A percentile compares a stretch with the other conserved stretches of the same genome.
These are phyloP conservation scores for Drosophila greeni DNA, from an alignment of 2,888 invertebrate species.

Conservation along the genomic window DNA sequence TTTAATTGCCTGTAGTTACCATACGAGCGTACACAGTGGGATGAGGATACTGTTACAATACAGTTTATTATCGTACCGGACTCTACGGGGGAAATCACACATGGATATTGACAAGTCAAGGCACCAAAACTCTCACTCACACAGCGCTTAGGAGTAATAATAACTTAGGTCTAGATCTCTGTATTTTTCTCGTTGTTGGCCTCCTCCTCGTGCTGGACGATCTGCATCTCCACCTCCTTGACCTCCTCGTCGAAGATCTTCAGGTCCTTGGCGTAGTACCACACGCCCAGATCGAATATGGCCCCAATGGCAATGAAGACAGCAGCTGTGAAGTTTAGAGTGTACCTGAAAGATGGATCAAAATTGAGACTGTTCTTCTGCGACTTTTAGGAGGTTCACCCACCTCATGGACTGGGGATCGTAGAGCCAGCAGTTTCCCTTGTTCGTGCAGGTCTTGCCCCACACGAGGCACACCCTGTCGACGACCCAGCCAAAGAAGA, in stretches of 20 bases:
- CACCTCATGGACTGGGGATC: conserved; percentile 82
- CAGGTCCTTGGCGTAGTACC: conserved; percentile 85
- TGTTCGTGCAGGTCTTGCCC: conserved; percentile 85
- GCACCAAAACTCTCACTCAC: conserved; percentile 59
- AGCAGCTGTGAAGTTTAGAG: conserved; percentile 84
- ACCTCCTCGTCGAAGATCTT: conserved; percentile 84
- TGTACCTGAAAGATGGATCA: conserved; percentile 78
- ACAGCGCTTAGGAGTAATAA: conserved; percentile 43
- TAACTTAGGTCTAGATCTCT: conserved; percentile 72
- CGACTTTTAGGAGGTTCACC: background rate
- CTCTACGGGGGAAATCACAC: conserved; percentile 32
- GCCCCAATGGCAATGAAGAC: conserved; percentile 83
- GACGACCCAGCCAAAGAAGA: conserved; percentile 86
- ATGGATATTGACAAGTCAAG: conserved; percentile 40
- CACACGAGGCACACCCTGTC: conserved; percentile 84
- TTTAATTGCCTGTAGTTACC: conserved; percentile 29
- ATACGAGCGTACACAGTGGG: conserved; percentile 17
- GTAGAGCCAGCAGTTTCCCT: conserved; percentile 87
- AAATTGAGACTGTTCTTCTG: rapidly evolving
- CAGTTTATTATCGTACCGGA: conserved; percentile 26
- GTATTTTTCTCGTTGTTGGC: conserved; percentile 74
- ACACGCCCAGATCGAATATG: conserved; percentile 83
- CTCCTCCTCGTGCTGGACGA: conserved; percentile 77
- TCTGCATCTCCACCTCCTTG: conserved; percentile 76
- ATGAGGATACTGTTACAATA: conserved; percentile 32